These are phyloP conservation scores for Eolophus roseicapilla DNA, from an alignment of 2,113 vertebrate species.

Conservation along the genomic window DNA sequence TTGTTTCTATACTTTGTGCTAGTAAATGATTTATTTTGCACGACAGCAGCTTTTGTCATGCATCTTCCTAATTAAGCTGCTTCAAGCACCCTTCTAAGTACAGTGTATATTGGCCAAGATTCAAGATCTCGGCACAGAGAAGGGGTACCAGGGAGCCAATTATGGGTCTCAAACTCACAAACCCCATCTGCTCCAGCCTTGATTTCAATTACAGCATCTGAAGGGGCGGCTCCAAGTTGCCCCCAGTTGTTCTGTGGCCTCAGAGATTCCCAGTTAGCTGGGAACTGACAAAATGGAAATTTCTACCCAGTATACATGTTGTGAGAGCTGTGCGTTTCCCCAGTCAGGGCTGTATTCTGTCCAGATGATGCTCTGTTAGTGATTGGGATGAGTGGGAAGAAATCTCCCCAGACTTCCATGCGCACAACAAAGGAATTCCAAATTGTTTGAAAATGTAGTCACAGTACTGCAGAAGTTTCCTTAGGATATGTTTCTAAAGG, in stretches of 20 bases:
- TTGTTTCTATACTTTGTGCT: not conserved
- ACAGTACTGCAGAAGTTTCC: not conserved
- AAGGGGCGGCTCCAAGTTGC: not conserved
- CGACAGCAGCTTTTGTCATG: not conserved
- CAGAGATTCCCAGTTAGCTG: not conserved
- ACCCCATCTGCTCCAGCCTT: not conserved
- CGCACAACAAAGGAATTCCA: not conserved
- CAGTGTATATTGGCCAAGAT: not conserved
- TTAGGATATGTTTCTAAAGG: not conserved
- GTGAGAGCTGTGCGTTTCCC: not conserved
- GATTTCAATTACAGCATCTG: not conserved
- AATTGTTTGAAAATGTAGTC: not conserved
- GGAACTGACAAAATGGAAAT: not conserved
- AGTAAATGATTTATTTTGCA: not conserved
- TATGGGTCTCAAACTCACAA: not conserved
- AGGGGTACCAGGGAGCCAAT: not conserved
- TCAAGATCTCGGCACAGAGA: not conserved
- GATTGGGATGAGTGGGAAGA: not conserved
- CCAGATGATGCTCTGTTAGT: not conserved
- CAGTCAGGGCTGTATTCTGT: accelerated
- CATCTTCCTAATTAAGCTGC: not conserved
- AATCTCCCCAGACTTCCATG: not conserved
- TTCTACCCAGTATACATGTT: not conserved
- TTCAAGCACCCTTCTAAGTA: not conserved
- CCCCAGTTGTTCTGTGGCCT: not conserved